Evolutionary conservation across 2,113 vertebrate species (phyloP).

Genomic region (Platichthys stellatus): DNA sequence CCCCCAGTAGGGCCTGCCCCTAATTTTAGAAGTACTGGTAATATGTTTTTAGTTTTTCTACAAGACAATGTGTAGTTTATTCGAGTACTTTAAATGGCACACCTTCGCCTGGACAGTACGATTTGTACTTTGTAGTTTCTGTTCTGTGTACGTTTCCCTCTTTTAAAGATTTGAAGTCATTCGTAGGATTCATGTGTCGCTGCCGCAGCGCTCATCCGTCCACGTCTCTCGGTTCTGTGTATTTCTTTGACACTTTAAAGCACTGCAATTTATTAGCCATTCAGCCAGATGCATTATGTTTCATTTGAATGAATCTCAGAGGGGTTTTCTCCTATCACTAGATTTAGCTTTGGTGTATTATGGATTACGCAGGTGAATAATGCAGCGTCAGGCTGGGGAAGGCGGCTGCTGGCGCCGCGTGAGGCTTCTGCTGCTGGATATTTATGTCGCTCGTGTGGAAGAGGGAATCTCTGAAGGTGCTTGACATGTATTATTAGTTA

Average conservation of each 20-base stretch:
- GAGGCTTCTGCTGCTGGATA: neutral
- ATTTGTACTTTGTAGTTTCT: neutral
- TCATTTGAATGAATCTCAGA: slow-evolving; percentile 35
- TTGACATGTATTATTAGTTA: slow-evolving; percentile 7
- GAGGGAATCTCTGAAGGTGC: neutral
- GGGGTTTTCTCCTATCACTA: slow-evolving; percentile 29
- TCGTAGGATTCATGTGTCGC: no score
- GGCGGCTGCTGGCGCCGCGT: neutral
- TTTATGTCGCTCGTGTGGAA: neutral
- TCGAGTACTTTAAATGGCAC: no score
- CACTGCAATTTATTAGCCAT: slow-evolving; percentile 25
- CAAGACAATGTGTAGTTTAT: no score
- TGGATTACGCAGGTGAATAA: slow-evolving; percentile 47
- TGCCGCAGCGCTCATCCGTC: no score
- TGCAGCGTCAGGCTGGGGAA: slow-evolving; percentile 11
- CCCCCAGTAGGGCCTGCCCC: no score
- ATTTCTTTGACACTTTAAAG: slow-evolving; percentile 25
- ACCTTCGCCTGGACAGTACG: no score
- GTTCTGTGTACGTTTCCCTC: neutral
- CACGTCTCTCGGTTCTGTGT: neutral
- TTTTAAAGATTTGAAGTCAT: no score
- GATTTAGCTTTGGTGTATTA: slow-evolving; percentile 55
- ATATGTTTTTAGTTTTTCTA: no score
- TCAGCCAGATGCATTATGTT: slow-evolving; percentile 52
- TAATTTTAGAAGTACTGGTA: no score